Conservation (phyloP, 1,140 invertebrate genomes). For the Homalodisca vitripennis region DNA sequence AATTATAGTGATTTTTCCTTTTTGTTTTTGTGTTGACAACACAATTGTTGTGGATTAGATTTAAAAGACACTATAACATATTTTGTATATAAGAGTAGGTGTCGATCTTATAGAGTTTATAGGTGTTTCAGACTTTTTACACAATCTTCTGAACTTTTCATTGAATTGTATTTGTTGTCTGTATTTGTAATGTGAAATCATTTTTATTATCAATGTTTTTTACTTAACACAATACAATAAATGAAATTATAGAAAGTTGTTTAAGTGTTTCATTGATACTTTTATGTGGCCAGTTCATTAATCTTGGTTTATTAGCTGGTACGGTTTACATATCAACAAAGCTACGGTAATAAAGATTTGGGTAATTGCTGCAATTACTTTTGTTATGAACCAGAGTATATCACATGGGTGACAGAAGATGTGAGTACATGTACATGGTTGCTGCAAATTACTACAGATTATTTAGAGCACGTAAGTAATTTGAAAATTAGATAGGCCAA, state of each 20-base stretch:
- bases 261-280: not conserved
- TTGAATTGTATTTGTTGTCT: slow-evolving; percentile 25
- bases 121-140: slow-evolving; percentile 27
- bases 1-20: slow-evolving; percentile 18
- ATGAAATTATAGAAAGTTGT: slow-evolving; percentile 11
- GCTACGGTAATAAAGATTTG: no score
- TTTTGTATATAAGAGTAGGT: slow-evolving; percentile 22
- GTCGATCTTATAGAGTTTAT: slow-evolving; percentile 25
- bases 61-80: slow-evolving; percentile 23
- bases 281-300: no score
- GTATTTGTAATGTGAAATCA: slow-evolving; percentile 27
- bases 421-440: no score
- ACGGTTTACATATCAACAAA: no score
- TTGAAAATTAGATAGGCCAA: no score
- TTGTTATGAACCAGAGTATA: no score
- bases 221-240: slow-evolving; percentile 26
- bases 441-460: no score
- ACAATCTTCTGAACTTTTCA: slow-evolving; percentile 21
- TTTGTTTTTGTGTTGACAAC: slow-evolving; percentile 8
- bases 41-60: slow-evolving; percentile 22
- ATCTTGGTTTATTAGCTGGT: no score
- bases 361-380: no score
- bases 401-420: no score
- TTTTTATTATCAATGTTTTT: slow-evolving; percentile 27
- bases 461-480: no score